Evolutionary conservation across 2,113 vertebrate species (phyloP), one percentile per base, ranked within the genome.

Genomic region (Oryzias curvinotus): DNA sequence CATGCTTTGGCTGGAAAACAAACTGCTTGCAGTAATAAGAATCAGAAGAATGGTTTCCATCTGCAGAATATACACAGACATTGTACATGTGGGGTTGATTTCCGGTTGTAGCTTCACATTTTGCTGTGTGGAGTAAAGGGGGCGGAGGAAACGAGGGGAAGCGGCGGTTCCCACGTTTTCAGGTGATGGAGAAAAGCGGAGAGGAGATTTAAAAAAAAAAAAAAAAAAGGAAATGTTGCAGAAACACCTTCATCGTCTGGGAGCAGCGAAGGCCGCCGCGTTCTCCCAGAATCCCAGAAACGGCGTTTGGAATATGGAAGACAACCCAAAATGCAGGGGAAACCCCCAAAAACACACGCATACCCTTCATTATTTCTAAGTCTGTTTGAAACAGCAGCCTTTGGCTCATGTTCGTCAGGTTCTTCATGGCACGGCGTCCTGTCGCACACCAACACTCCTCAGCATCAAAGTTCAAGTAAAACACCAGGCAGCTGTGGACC

Each of bases 1-100:
- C 96, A 95, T 96, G 95, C 96, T 96, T 98, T 96, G 95, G 95
- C 94, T 96, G 93, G 80, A 87, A 88, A 88, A 85, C 63, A 84
- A 84, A 85, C 47, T 4, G 63, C 69, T 85, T 70, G 90, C 73
- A 80, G 54, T 76, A 84, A 73, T 83, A 85, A 86, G 8, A 36
- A 36, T 83, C 57, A 75, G 62, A 45, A 76, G 84, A n/a, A 85
- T 83, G 80, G 65, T 68, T 65, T 81, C 16, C 73, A 83, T 81
- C 92, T 93, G 91, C 92, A 93, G 92, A 92, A 94, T 93, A 91
- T 93, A 94, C 92, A 80, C 60, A 82, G 79, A 85, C 36, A 90
- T 87, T 91, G 85, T 86, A 93, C 92, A 93, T 47, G 88, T 91
- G 91, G 86, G 89, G 91, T 93, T 85, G 70, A 73, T 44, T 83